Evolutionary conservation across 1,140 invertebrate genomes (phyloP).

Genomic region (Leptinotarsa texana): DNA sequence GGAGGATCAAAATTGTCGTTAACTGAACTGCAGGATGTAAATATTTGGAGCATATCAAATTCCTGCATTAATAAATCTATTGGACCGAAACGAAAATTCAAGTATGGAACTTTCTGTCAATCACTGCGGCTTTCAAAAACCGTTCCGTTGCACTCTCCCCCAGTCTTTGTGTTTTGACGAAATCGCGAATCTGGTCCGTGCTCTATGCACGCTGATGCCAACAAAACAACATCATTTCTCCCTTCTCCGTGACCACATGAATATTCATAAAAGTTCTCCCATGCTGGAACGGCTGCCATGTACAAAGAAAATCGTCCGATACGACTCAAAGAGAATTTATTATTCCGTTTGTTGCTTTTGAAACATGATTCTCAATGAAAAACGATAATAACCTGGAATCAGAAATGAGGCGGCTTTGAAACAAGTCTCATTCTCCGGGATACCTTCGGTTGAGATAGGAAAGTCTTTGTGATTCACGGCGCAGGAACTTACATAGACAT

Average conservation of each 20-base stretch:
- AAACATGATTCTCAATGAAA: slow-evolving; percentile 7
- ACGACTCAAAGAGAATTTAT: neutral
- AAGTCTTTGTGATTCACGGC: neutral
- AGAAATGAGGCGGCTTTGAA: slow-evolving; percentile 5
- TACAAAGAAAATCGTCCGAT: slow-evolving; percentile 1
- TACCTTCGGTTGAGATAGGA: neutral
- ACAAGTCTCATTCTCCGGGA: neutral
- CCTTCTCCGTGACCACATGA: neutral
- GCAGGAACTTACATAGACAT: no score
- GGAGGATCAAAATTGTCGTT: no score
- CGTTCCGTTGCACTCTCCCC: neutral
- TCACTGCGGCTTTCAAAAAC: no score
- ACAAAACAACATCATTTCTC: slow-evolving; percentile 6
- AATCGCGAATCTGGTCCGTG: neutral
- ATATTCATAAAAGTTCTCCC: neutral
- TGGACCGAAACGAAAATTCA: no score
- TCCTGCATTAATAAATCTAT: no score
- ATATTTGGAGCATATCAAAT: no score
- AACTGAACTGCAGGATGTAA: no score
- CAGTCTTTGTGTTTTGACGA: neutral
- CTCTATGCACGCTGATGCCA: neutral
- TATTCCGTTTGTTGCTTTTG: slow-evolving; percentile 8
- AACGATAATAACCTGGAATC: neutral
- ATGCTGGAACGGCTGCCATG: neutral
- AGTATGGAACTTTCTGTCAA: no score